A percentile compares a stretch with the other conserved stretches of the same genome.
Evolutionary conservation across 2,113 vertebrate species (phyloP).

Genomic region (Thalassarche chlororhynchos): DNA sequence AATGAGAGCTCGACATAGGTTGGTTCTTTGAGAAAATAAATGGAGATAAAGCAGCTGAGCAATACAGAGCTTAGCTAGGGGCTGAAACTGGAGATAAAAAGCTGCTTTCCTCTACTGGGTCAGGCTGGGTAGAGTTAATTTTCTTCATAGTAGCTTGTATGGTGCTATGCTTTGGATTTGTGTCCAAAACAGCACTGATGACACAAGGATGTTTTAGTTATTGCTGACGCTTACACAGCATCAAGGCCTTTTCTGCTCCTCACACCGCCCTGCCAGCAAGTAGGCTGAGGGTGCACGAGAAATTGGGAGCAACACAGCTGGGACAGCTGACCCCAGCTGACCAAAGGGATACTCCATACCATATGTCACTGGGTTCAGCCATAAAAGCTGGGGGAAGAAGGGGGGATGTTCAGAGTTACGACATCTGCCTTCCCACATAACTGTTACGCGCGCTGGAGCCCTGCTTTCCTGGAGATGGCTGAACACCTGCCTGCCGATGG

Average conservation of each 20-base stretch:
- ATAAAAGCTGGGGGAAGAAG: neutral
- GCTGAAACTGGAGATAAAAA: neutral
- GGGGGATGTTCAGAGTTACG: rapidly evolving
- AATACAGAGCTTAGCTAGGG: neutral
- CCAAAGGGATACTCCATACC: no score
- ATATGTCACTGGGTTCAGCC: rapidly evolving
- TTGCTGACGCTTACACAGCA: neutral
- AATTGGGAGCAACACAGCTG: neutral
- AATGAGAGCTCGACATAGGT: neutral
- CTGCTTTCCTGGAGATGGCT: neutral
- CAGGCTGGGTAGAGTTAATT: neutral
- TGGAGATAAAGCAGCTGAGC: neutral
- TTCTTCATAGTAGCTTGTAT: neutral
- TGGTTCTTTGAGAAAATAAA: neutral
- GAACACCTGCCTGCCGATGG: rapidly evolving
- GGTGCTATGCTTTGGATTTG: neutral
- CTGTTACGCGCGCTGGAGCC: rapidly evolving
- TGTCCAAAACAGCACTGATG: neutral
- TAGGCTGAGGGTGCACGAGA: neutral
- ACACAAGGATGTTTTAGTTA: neutral
- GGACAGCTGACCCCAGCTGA: neutral
- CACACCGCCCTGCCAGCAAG: rapidly evolving
- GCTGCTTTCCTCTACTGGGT: neutral
- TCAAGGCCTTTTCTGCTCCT: neutral
- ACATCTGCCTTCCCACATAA: neutral